Evolutionary conservation across 2,797 vertebrate species (phyloP).

Genomic region (Cirrhinus molitorella): DNA sequence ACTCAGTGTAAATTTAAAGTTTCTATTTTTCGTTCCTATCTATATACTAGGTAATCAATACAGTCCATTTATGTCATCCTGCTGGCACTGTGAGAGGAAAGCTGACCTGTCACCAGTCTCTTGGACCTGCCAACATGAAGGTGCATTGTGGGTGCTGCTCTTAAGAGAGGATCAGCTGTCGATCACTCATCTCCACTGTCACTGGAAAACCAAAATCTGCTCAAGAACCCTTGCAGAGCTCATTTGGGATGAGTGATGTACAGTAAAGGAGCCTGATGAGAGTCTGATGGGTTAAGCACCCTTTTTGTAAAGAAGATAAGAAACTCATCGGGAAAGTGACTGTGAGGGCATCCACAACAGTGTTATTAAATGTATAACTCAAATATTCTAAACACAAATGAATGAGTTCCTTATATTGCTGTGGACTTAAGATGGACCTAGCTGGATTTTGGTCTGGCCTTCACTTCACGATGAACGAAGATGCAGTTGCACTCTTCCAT

Average conservation of each 20-base stretch:
- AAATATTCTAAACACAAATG: slow-evolving; percentile 11
- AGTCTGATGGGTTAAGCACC: slow-evolving; percentile 7
- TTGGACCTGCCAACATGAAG: slow-evolving; percentile 34
- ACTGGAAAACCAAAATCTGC: slow-evolving; percentile 35
- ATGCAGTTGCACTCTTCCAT: not conserved
- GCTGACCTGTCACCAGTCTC: slow-evolving; percentile 38
- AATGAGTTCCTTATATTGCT: slow-evolving; percentile 1
- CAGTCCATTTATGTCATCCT: slow-evolving; percentile 53
- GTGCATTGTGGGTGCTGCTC: slow-evolving; percentile 38
- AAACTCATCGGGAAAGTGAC: not conserved
- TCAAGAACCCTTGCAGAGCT: slow-evolving; percentile 32
- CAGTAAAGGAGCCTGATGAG: not conserved
- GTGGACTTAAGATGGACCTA: slow-evolving; percentile 23
- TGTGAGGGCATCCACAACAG: not conserved
- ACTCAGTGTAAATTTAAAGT: not conserved
- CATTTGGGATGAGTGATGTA: slow-evolving; percentile 21
- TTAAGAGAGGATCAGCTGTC: slow-evolving; percentile 43
- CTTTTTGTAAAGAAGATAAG: slow-evolving; percentile 21
- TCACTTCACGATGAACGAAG: slow-evolving; percentile 1
- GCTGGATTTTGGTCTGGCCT: slow-evolving; percentile 18
- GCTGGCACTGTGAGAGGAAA: slow-evolving; percentile 52
- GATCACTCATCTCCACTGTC: slow-evolving; percentile 45
- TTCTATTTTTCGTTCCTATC: slow-evolving; percentile 3
- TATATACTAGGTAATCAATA: slow-evolving; percentile 35
- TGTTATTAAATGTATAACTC: slow-evolving; percentile 31